Percentiles rank a stretch among this genome's conserved stretches.
phyloP scores from a whole-genome alignment of 1,140 invertebrate species.

The Lordiphosa stackelbergi region DNA sequence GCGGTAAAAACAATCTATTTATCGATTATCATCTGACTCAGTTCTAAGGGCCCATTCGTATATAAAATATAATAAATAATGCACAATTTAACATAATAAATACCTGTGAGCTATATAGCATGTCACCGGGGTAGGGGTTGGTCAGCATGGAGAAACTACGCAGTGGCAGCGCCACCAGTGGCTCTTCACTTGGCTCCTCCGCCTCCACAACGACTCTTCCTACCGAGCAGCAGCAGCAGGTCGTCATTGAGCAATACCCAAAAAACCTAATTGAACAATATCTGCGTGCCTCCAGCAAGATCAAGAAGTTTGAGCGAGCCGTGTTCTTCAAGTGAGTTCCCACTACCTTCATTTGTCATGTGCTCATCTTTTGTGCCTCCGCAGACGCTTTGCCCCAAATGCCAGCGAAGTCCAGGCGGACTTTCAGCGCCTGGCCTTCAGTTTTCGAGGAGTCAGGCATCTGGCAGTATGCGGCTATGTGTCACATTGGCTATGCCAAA shows the following conservation, averaged over 20 bases:
- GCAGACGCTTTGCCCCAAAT: slow-evolving; percentile 71
- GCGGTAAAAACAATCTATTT: too few species aligned
- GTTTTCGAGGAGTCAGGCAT: slow-evolving; percentile 72
- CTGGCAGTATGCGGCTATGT: slow-evolving; percentile 72
- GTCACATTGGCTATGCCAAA: slow-evolving; percentile 70
- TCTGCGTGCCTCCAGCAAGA: slow-evolving; percentile 61
- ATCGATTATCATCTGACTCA: too few species aligned
- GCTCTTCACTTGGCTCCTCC: neutral
- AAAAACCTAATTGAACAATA: slow-evolving; percentile 68
- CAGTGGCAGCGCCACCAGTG: slow-evolving; percentile 12
- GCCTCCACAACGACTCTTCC: slow-evolving; percentile 17
- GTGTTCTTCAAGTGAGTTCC: slow-evolving; percentile 71
- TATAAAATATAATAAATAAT: too few species aligned
- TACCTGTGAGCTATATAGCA: too few species aligned
- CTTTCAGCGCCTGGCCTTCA: slow-evolving; percentile 62
- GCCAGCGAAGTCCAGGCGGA: slow-evolving; percentile 66
- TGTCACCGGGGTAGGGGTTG: too few species aligned
- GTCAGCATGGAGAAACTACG: slow-evolving; percentile 45
- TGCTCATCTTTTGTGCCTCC: neutral
- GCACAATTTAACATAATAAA: too few species aligned
- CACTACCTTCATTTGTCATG: neutral
- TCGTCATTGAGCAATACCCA: slow-evolving; percentile 53
- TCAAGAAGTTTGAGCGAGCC: slow-evolving; percentile 72
- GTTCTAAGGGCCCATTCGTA: too few species aligned
- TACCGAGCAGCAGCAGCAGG: slow-evolving; percentile 19